Evolutionary conservation across 35 echinoderm and acorn worm genomes (phyloP), one percentile per base, ranked within the genome.

Genomic region (Ptychodera flava): DNA sequence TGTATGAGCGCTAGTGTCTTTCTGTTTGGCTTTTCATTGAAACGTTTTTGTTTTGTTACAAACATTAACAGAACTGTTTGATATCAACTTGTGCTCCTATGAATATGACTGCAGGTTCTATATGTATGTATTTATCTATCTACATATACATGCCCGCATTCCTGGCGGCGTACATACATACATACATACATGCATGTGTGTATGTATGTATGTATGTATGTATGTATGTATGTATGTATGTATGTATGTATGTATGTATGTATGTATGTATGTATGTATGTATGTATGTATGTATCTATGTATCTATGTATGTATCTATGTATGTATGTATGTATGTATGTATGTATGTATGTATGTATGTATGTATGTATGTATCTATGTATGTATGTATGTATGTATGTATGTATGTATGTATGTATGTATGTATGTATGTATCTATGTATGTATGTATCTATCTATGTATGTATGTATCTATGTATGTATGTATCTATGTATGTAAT

Each of bases 241-340:
- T 64, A 22, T 64, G 22, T 64, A 22, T 64, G 22, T 64, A 22
- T 64, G 22, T 64, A 22, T 64, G 22, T 64, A 22, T 64, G 22
- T 64, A 22, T 64, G 22, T 64, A 22, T 64, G 45, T 64, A 22
- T 64, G 45, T 64, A 64, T 64, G 45, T 64, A 22, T 64, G 45
- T 64, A 64, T 64, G 45, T 64, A 64, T 64, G 45, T 64, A 64
- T 64, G 45, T 64, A 64, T 64, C 6, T 64, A 64, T 64, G 45
- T 64, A 64, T 64, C 6, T 64, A 64, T 64, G 45, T 64, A 64
- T 64, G 45, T 64, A 64, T 64, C 6, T 64, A 64, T 64, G 45
- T 64, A 64, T 64, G 45, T 64, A 64, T 64, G 45, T 64, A 64
- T 64, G 45, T 64, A 64, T 64, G 45, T 64, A 64, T 64, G 45